Evolutionary conservation across 1,140 invertebrate genomes (phyloP).

Genomic region (Anagrus nilaparvatae): DNA sequence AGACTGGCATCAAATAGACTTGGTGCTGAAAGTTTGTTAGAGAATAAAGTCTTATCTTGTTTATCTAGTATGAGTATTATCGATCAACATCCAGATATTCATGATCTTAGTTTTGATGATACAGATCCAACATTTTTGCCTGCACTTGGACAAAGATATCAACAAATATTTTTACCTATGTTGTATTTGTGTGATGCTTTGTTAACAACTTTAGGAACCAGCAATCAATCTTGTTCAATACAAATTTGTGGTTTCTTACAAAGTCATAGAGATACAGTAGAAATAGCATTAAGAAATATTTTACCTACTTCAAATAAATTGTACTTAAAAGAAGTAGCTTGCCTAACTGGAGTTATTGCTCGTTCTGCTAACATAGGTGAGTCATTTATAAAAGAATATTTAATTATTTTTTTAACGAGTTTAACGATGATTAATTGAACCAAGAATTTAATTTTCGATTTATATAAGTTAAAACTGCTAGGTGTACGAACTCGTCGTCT

Average conservation of each 20-base stretch:
- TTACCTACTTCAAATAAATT: slow-evolving; percentile 45
- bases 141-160: slow-evolving; percentile 55
- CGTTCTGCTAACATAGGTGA: slow-evolving; percentile 57
- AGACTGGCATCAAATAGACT: slow-evolving; percentile 58
- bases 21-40: slow-evolving; percentile 67
- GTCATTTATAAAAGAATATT: slow-evolving; percentile 11
- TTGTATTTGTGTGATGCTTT: slow-evolving; percentile 70
- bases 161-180: slow-evolving; percentile 71
- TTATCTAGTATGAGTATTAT: slow-evolving; percentile 70
- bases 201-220: slow-evolving; percentile 67
- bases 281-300: slow-evolving; percentile 61
- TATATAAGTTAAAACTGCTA: no score
- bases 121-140: slow-evolving; percentile 47
- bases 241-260: slow-evolving; percentile 73
- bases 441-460: no score
- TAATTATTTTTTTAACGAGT: no score
- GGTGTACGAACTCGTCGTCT: no score
- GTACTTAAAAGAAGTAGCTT: slow-evolving; percentile 59
- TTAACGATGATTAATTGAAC: no score
- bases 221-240: slow-evolving; percentile 68
- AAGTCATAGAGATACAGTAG: slow-evolving; percentile 70
- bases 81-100: slow-evolving; percentile 62
- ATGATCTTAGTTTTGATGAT: slow-evolving; percentile 34
- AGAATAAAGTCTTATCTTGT: slow-evolving; percentile 61
- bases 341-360: slow-evolving; percentile 67